phyloP scores from a whole-genome alignment of 2,888 invertebrate species.

The Onchidella celtica region DNA sequence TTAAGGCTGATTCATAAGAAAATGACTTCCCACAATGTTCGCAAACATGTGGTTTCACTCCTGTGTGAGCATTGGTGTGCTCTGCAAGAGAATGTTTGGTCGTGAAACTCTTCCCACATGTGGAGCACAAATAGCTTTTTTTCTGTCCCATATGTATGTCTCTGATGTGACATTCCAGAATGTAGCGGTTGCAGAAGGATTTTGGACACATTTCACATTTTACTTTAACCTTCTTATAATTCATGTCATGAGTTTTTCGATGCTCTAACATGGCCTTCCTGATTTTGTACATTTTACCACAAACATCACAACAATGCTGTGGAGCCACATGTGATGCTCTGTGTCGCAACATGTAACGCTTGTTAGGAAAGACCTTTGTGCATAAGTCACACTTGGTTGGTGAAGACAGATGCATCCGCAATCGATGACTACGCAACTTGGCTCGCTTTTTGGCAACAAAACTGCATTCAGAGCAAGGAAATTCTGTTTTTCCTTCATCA shows the following conservation, averaged over 20 bases:
- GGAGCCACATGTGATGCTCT: constrained; percentile 57
- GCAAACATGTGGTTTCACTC: constrained; percentile 67
- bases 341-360: constrained; percentile 65
- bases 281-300: constrained; percentile 69
- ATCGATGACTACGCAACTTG: constrained; percentile 56
- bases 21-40: constrained; percentile 69
- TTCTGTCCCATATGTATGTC: constrained; percentile 66
- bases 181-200: constrained; percentile 61
- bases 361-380: constrained; percentile 64
- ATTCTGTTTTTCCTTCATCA: constrained; percentile 39
- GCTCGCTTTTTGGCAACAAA: constrained; percentile 58
- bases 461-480: constrained; percentile 60
- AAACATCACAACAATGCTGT: constrained; percentile 64
- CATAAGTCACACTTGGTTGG: constrained; percentile 64
- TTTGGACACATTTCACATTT: constrained; percentile 64
- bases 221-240: constrained; percentile 59
- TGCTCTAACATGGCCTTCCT: constrained; percentile 64
- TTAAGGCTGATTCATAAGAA: constrained; percentile 68
- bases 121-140: constrained; percentile 66
- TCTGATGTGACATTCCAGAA: constrained; percentile 63
- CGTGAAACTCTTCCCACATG: constrained; percentile 73
- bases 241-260: constrained; percentile 61
- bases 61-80: constrained; percentile 68
- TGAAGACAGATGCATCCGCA: constrained; percentile 56
- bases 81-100: constrained; percentile 69